Base-by-base conservation (phyloP, 2,888 invertebrate species). In the Trichacis sp. region DNA sequence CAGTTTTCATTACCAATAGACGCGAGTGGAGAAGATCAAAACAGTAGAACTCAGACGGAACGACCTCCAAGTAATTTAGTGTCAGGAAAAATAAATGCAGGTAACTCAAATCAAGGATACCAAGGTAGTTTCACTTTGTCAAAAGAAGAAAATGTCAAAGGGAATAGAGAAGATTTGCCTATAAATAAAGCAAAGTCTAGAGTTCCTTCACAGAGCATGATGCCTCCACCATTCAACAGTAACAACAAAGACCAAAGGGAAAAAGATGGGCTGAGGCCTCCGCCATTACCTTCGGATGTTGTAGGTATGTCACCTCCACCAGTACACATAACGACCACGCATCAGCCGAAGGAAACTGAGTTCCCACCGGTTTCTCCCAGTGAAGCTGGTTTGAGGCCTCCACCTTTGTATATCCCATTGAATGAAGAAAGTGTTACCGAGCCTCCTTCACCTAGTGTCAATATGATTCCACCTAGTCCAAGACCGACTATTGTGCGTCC, bases 251-350 rank as follows among this genome's bases (percentile, higher is more conserved):
- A 48, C 19, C 73, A 72, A 15, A 55, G 57, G 1, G 70, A 72
- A 8, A 77, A 78, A 9, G 75, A 74, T 38, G 79, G 73, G 11
- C 58, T 84, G 5, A 79, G 80, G 51, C 82, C 83, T 33, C 82
- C 83, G 12, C 80, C 83, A 2, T 73, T 73, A 2, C 75, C 78
- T 0, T 73, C 76, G 2, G 77, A 80, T 1, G 84, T 84, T 9
- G 71, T 84, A 24, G 84, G 84, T 5, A 64, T 84, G 24, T 81
- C 83, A 2, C 84, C 84, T 24, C 84, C 84, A 1, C 83, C 83
- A 0, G 71, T 82, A 1, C 76, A 76, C 1, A 77, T 80, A 5
- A 81, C 78, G 0, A 79, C 81, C 0, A 81, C 79, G 0, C 72
- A 66, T 14, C 65, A 70, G 20, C 76, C 81, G 5, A 76, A 77